A percentile compares a stretch with the other conserved stretches of the same genome.
These are phyloP conservation scores for Hydriomena furcata DNA, from an alignment of 2,888 invertebrate species.

Conservation along the genomic window DNA sequence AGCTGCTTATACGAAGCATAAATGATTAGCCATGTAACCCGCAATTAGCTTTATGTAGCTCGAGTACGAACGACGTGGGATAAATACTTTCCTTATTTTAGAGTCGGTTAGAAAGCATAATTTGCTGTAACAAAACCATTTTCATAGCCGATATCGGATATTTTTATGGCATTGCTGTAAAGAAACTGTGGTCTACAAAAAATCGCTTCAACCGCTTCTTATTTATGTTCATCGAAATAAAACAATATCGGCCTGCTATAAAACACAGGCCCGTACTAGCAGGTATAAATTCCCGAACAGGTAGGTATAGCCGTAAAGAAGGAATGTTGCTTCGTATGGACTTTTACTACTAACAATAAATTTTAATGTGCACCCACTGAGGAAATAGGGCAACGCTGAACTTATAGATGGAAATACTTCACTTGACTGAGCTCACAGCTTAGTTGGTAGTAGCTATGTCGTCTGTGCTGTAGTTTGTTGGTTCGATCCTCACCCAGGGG, in stretches of 20 bases:
- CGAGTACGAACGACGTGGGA: no score
- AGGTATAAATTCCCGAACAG: constrained; percentile 4
- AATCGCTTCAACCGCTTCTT: constrained; percentile 10
- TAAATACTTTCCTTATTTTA: no score
- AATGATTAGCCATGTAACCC: no score
- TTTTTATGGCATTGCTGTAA: constrained; percentile 3
- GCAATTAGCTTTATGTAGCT: no score
- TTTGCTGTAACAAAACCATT: neutral
- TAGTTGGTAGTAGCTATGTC: no score
- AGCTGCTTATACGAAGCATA: no score
- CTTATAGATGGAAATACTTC: no score
- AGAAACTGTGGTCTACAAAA: constrained; percentile 8
- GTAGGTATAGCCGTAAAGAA: constrained; percentile 11
- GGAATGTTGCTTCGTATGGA: constrained; percentile 16
- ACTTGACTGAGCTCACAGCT: no score
- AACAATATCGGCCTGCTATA: constrained; percentile 28
- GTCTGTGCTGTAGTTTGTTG: no score
- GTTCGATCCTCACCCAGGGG: no score
- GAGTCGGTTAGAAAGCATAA: neutral
- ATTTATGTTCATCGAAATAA: constrained; percentile 23
- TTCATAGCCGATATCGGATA: neutral
- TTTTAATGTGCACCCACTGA: constrained; percentile 7
- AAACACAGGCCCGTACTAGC: constrained; percentile 19
- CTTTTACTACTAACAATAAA: constrained; percentile 20
- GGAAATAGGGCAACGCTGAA: neutral